These are phyloP conservation scores for Parotia lawesii DNA, from an alignment of 2,113 vertebrate genomes.

Conservation along the genomic window DNA sequence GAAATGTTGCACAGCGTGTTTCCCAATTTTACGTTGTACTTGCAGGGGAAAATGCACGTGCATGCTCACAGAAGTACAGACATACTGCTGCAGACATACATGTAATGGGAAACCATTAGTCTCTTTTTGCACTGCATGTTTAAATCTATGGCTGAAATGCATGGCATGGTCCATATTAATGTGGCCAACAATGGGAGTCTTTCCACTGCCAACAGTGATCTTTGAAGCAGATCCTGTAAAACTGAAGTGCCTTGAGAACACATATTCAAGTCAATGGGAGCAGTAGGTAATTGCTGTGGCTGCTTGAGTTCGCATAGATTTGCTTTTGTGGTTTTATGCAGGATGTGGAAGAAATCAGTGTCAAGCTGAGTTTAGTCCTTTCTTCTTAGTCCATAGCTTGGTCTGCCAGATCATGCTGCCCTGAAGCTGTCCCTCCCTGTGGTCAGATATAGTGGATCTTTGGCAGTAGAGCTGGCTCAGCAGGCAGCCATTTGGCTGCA, in stretches of 20 bases:
- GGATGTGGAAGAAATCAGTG: conserved; percentile 38
- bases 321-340: conserved; percentile 42
- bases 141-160: not conserved
- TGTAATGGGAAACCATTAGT: not conserved
- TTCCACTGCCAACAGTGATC: not conserved
- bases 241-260: not conserved
- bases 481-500: not conserved
- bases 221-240: not conserved
- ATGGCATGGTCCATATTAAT: not conserved
- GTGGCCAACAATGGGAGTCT: not conserved
- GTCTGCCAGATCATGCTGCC: conserved; percentile 28
- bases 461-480: not conserved
- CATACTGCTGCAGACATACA: not conserved
- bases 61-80: not conserved
- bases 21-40: not conserved
- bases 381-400: not conserved
- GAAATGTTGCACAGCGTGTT: not conserved
- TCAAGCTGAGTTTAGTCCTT: conserved; percentile 32
- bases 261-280: not conserved
- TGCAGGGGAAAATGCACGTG: not conserved
- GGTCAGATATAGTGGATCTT: not conserved
- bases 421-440: conserved; percentile 17
- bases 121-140: not conserved
- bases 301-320: not conserved
- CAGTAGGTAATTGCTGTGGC: not conserved